phyloP scores from a whole-genome alignment of 2,888 invertebrate species.

The Diloba caeruleocephala region DNA sequence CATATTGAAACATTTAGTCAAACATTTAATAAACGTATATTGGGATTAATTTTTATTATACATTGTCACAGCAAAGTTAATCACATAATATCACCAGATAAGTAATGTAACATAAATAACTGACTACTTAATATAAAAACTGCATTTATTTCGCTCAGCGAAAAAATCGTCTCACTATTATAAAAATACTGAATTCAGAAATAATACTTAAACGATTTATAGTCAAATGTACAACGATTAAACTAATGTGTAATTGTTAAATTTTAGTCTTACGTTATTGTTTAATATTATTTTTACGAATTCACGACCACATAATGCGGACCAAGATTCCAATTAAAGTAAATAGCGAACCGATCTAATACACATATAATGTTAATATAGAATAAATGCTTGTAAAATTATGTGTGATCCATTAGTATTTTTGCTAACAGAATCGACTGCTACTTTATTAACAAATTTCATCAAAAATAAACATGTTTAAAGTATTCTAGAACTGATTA shows the following conservation, averaged over 20 bases:
- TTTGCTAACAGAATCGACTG: slow-evolving; percentile 16
- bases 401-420: slow-evolving; percentile 11
- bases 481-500: slow-evolving; percentile 49
- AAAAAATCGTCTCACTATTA: slow-evolving; percentile 76
- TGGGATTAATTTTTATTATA: slow-evolving; percentile 56
- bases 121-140: slow-evolving; percentile 68
- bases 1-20: slow-evolving; percentile 29
- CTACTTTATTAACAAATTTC: slow-evolving; percentile 1
- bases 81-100: slow-evolving; percentile 84
- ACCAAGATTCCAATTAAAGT: slow-evolving; percentile 1
- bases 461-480: slow-evolving; percentile 4
- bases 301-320: slow-evolving; percentile 5
- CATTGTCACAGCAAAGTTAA: slow-evolving; percentile 84
- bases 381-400: slow-evolving; percentile 50
- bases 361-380: slow-evolving; percentile 24
- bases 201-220: slow-evolving; percentile 54
- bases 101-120: slow-evolving; percentile 68
- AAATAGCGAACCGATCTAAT: slow-evolving; percentile 3
- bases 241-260: slow-evolving; percentile 31
- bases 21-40: slow-evolving; percentile 38
- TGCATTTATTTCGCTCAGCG: slow-evolving; percentile 79
- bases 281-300: slow-evolving; percentile 11
- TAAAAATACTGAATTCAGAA: slow-evolving; percentile 72
- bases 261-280: slow-evolving; percentile 9
- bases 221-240: slow-evolving; percentile 50